A percentile compares a stretch with the other conserved stretches of the same genome.
Conservation (phyloP, 2,888 invertebrate species). For the Spisula solida region DNA sequence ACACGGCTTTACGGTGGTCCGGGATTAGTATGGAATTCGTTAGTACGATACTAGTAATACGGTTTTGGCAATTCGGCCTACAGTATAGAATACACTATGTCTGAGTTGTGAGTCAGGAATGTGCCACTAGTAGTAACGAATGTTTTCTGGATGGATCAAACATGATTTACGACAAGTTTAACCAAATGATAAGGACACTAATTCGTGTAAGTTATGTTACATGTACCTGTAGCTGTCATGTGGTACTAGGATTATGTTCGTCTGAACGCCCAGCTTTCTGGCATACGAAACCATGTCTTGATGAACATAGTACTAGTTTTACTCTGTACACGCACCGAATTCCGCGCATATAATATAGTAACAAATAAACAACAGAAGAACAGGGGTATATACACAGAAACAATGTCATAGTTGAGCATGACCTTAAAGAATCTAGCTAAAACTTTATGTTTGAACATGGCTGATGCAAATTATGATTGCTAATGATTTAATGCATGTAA, state of each 20-base stretch:
- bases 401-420: no score
- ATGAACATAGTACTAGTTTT: neutral
- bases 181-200: constrained; percentile 36
- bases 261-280: constrained; percentile 3
- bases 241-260: neutral
- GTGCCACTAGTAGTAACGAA: neutral
- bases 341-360: no score
- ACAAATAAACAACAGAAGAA: no score
- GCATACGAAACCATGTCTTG: neutral
- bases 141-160: neutral
- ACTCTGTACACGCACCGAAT: neutral
- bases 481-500: no score
- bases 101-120: constrained; percentile 14
- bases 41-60: neutral
- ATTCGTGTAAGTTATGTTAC: constrained; percentile 27
- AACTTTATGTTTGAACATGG: no score
- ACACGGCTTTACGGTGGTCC: neutral
- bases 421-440: no score
- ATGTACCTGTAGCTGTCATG: neutral
- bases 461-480: no score
- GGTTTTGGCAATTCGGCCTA: neutral
- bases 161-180: neutral
- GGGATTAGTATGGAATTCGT: neutral
- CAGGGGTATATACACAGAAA: no score
- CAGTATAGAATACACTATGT: neutral